Evolutionary conservation across 2,113 vertebrate genomes (phyloP), one percentile per base, ranked within the genome.

Genomic region (Ovis canadensis): DNA sequence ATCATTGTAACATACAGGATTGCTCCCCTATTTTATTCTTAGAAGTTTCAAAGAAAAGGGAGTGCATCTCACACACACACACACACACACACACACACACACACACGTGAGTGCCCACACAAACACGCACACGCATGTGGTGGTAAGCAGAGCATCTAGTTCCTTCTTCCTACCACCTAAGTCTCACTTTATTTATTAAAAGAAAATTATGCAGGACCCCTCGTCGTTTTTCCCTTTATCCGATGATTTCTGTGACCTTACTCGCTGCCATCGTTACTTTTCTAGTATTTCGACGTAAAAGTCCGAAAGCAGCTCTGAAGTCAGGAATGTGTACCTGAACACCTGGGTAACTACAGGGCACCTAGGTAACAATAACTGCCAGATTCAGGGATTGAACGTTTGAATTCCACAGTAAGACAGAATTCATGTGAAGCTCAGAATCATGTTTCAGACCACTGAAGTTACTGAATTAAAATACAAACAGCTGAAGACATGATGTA

Each of bases 391-490:
- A 96, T 67, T 71, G 64, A 97, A 96, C 0, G 1, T 94, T 94
- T 91, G 97, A 97, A 96, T 98, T 97, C 97, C 98, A 98, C 98
- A 98, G 87, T 0, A 83, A 98, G 96, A 84, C 48, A 33, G 55
- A 55, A 96, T 96, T 97, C 19, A 43, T 90, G 90, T 88, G 96
- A 54, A 95, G 98, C 97, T 98, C 98, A 97, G 98, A 98, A 96
- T 96, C 97, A 97, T 96, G 97, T 97, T 97, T 94, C 98, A 98
- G 97, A 64, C 91, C 82, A 33, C 0, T 54, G 98, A 96, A 96
- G 96, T 98, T 97, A 98, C 86, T 96, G 94, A 98, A 97, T 98
- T 98, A 98, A 98, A 98, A 98, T 98, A 99, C 97, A 98, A 98
- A 98, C 0, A 95, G 98, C 98, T 98, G 97, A 98, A 98, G 95